These are phyloP conservation scores for Nematopogon swammerdamellus DNA, from an alignment of 2,888 invertebrate genomes.

Conservation along the genomic window DNA sequence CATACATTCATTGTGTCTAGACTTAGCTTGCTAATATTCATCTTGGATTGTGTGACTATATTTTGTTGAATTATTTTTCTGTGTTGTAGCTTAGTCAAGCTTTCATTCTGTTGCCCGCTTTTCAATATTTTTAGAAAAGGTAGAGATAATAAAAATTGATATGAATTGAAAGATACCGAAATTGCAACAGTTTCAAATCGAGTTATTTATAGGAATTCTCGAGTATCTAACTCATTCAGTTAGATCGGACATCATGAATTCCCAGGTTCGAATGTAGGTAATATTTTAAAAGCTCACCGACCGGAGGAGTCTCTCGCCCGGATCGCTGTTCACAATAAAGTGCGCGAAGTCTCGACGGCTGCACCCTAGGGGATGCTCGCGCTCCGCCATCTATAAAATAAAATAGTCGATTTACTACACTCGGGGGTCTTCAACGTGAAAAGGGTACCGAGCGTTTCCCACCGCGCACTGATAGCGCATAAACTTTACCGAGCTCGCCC, in stretches of 20 bases:
- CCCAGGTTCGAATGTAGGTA: conserved; percentile 15
- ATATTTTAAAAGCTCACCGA: conserved; percentile 44
- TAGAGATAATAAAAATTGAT: no score
- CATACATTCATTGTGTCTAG: background rate
- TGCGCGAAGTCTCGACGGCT: conserved; percentile 8
- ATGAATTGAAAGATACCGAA: no score
- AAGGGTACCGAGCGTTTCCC: conserved; percentile 25
- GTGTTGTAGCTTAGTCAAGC: no score
- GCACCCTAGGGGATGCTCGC: conserved; percentile 29
- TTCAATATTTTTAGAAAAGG: no score
- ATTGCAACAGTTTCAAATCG: no score
- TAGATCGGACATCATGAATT: background rate
- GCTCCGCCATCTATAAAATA: conserved; percentile 45
- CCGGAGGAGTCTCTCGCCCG: conserved; percentile 19
- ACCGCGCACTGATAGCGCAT: conserved; percentile 32
- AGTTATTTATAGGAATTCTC: no score
- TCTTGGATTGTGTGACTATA: no score
- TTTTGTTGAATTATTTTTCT: no score
- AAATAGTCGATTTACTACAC: conserved; percentile 52
- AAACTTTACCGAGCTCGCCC: conserved; percentile 11
- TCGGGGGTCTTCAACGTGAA: conserved; percentile 38
- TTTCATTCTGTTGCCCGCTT: no score
- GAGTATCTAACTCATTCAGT: no score
- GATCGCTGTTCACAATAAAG: conserved; percentile 14
- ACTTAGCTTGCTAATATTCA: no score